These are phyloP conservation scores for Coelinius sp. DNA, from an alignment of 2,888 invertebrate species.

Conservation along the genomic window DNA sequence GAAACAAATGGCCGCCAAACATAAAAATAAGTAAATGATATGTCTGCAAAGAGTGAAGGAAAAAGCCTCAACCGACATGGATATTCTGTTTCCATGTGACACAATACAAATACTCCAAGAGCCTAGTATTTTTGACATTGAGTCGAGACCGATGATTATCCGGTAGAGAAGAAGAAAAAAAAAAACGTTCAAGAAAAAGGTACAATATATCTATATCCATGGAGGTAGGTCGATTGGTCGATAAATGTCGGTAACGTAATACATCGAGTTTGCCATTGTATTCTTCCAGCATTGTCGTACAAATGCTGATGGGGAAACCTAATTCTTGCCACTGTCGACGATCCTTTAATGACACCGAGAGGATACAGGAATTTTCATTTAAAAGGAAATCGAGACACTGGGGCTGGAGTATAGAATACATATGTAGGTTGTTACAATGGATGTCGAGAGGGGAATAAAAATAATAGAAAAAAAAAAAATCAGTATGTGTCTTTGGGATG, in stretches of 20 bases:
- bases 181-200: slow-evolving; percentile 14
- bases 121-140: not conserved
- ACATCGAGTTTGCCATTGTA: slow-evolving; percentile 60
- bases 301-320: slow-evolving; percentile 52
- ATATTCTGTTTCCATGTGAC: not conserved
- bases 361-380: slow-evolving; percentile 24
- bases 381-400: slow-evolving; percentile 11
- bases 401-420: not conserved
- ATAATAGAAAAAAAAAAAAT: slow-evolving; percentile 1
- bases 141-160: slow-evolving; percentile 17
- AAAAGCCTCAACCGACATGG: not conserved
- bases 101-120: not conserved
- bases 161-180: too few relatives aligned
- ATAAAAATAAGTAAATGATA: not conserved
- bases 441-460: slow-evolving; percentile 1
- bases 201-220: slow-evolving; percentile 31
- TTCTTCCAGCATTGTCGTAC: slow-evolving; percentile 46
- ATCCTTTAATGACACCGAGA: slow-evolving; percentile 26
- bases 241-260: slow-evolving; percentile 54
- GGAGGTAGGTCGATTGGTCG: slow-evolving; percentile 47
- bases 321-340: slow-evolving; percentile 47
- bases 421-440: slow-evolving; percentile 1
- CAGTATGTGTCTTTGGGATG: slow-evolving; percentile 8
- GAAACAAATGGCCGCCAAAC: not conserved
- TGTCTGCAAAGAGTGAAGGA: not conserved